Conservation (phyloP, 1,140 invertebrate species). For the Oryzaephilus surinamensis region DNA sequence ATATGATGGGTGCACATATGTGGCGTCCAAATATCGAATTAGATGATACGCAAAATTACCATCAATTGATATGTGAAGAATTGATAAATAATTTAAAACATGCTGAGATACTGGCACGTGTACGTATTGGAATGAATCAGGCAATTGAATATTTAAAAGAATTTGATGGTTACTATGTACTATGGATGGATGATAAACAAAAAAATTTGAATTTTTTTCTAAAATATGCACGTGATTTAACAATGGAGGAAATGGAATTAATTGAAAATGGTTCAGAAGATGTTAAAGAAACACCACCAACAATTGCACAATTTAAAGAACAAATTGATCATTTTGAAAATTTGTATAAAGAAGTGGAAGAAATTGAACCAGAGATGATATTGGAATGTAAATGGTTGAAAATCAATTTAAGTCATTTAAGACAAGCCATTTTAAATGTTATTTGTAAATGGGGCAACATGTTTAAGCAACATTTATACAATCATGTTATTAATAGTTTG, state of each 20-base stretch:
- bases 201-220: slow-evolving; percentile 46
- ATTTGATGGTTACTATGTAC: slow-evolving; percentile 69
- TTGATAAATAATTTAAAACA: slow-evolving; percentile 45
- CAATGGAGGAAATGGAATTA: background rate
- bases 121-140: slow-evolving; percentile 41
- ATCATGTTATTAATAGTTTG: slow-evolving; percentile 66
- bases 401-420: slow-evolving; percentile 80
- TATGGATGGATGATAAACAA: slow-evolving; percentile 84
- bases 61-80: too few relatives aligned
- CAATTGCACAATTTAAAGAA: slow-evolving; percentile 81
- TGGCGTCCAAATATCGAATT: slow-evolving; percentile 11
- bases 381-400: slow-evolving; percentile 27
- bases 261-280: too few relatives aligned
- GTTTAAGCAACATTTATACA: slow-evolving; percentile 89
- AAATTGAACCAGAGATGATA: slow-evolving; percentile 25
- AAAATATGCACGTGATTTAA: background rate
- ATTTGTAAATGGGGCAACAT: slow-evolving; percentile 90
- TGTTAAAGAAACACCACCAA: slow-evolving; percentile 56
- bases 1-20: slow-evolving; percentile 22
- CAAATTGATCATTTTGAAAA: slow-evolving; percentile 89
- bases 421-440: slow-evolving; percentile 80
- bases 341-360: slow-evolving; percentile 61
- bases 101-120: slow-evolving; percentile 14
- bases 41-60: slow-evolving; percentile 9
- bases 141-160: slow-evolving; percentile 58